A percentile compares a stretch with the other conserved stretches of the same genome.
Evolutionary conservation across 1,140 invertebrate species (phyloP).

Genomic region (Ooceraea biroi): DNA sequence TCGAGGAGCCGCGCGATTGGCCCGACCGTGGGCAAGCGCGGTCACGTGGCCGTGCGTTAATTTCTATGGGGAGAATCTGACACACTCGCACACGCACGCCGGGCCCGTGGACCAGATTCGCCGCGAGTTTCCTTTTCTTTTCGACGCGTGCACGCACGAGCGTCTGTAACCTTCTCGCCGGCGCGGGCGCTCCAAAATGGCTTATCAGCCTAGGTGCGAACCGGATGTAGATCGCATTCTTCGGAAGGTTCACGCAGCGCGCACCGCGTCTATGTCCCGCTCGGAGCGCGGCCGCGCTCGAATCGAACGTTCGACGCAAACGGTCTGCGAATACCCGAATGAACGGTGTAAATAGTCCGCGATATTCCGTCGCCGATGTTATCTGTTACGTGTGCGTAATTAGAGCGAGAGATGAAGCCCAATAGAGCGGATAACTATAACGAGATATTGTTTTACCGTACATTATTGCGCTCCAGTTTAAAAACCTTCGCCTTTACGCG

Average conservation of each 20-base stretch:
- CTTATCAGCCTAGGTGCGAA: slow-evolving; percentile 66
- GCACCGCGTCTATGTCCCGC: neutral
- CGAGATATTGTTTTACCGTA: slow-evolving; percentile 31
- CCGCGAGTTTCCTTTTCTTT: slow-evolving; percentile 68
- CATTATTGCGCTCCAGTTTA: slow-evolving; percentile 51
- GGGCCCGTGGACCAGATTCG: slow-evolving; percentile 69
- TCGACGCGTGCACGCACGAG: slow-evolving; percentile 19
- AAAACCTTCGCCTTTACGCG: too few relatives aligned
- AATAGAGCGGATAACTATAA: too few relatives aligned
- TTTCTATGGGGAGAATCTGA: slow-evolving; percentile 73
- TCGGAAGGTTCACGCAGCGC: slow-evolving; percentile 25
- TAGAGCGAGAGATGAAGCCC: slow-evolving; percentile 55
- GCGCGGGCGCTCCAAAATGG: slow-evolving; percentile 53
- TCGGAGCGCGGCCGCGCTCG: neutral
- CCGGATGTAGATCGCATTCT: slow-evolving; percentile 68
- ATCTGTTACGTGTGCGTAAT: slow-evolving; percentile 56
- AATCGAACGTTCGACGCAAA: slow-evolving; percentile 50
- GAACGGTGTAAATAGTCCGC: slow-evolving; percentile 47
- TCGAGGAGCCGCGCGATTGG: slow-evolving; percentile 65
- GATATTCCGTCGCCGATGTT: slow-evolving; percentile 54
- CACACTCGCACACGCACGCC: slow-evolving; percentile 41
- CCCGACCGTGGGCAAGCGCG: slow-evolving; percentile 58
- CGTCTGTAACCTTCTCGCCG: neutral
- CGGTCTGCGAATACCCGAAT: slow-evolving; percentile 49
- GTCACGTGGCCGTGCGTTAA: slow-evolving; percentile 69